A percentile compares a stretch with the other conserved stretches of the same genome.
phyloP scores from a whole-genome alignment of 2,113 vertebrate genomes.

The Festucalex cinctus region DNA sequence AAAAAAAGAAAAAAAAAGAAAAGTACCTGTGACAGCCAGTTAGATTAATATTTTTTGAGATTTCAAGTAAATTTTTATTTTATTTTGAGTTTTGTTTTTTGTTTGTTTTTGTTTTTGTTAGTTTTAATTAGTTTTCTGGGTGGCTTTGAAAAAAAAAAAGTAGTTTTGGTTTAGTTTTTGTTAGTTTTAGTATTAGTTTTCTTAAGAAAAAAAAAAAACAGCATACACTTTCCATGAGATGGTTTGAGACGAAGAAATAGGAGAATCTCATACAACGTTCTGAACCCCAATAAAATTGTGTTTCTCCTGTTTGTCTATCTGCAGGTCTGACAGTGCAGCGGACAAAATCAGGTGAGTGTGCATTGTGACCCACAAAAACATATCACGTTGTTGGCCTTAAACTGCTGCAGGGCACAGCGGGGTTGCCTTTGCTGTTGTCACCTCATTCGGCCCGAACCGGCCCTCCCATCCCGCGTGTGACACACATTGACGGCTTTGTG shows the following conservation, averaged over 20 bases:
- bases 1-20: too few species aligned
- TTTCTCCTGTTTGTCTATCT: constrained; percentile 1
- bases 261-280: background rate
- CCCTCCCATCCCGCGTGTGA: constrained; percentile 40
- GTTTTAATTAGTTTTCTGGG: too few species aligned
- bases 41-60: too few species aligned
- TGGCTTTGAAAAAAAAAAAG: too few species aligned
- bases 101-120: too few species aligned
- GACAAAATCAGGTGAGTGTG: constrained; percentile 72
- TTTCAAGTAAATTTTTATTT: too few species aligned
- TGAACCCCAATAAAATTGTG: background rate
- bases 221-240: background rate
- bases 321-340: constrained; percentile 73
- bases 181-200: too few species aligned
- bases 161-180: too few species aligned
- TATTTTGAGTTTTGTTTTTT: too few species aligned
- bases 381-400: constrained; percentile 8
- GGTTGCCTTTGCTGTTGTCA: constrained; percentile 27
- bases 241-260: background rate
- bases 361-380: background rate
- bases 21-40: too few species aligned
- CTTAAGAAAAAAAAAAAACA: too few species aligned
- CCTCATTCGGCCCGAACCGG: constrained; percentile 27
- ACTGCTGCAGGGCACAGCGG: constrained; percentile 1
- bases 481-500: constrained; percentile 54